Conservation (phyloP, 1,140 invertebrate species). For the Drosophila leontia region DNA sequence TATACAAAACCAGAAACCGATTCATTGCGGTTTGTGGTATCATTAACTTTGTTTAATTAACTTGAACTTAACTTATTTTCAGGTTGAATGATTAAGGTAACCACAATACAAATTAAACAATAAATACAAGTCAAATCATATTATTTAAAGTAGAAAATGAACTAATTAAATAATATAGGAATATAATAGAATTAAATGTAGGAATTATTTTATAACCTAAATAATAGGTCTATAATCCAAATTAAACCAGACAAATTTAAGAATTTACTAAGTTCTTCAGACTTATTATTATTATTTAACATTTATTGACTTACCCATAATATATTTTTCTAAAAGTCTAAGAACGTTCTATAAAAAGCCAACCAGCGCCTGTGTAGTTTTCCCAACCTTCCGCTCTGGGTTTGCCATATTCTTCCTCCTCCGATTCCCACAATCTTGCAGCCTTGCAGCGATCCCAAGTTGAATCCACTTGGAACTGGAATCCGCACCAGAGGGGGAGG, state of each 20-base stretch:
- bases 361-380: background rate
- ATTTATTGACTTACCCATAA: background rate
- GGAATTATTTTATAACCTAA: background rate
- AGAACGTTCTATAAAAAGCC: background rate
- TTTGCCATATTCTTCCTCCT: constrained; percentile 14
- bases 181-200: too few species aligned
- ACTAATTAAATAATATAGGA: background rate
- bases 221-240: rapidly evolving
- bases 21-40: constrained; percentile 16
- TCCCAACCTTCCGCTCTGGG: constrained; percentile 28
- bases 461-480: constrained; percentile 8
- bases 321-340: background rate
- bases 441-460: constrained; percentile 23
- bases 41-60: constrained; percentile 8
- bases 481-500: background rate
- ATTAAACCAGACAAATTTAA: background rate
- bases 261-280: too few species aligned
- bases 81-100: constrained; percentile 14
- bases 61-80: constrained; percentile 4
- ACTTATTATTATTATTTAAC: background rate
- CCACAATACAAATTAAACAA: background rate
- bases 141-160: background rate
- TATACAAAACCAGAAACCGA: constrained; percentile 13
- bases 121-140: background rate
- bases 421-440: constrained; percentile 35